Evolutionary conservation across 2,113 vertebrate genomes (phyloP), one percentile per base, ranked within the genome.

Genomic region (Gambusia affinis): DNA sequence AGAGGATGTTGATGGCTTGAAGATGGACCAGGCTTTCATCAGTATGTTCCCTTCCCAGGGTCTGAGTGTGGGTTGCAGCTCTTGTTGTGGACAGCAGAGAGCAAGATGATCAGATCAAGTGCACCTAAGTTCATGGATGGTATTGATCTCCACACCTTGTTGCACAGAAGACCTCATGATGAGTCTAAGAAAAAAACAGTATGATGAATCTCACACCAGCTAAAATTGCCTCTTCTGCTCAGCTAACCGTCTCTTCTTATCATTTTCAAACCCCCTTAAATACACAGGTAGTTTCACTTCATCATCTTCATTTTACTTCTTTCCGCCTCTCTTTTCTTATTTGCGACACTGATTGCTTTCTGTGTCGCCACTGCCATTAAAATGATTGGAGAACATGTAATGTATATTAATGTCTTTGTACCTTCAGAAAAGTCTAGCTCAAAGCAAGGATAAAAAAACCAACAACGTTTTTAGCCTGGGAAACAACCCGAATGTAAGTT

Each of bases 61-160:
- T 81, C 68, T 61, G 39, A 78, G 78, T 88, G 88, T 84, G 79
- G 80, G 89, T 90, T 75, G 39, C 82, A 79, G 87, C 87, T 73
- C 85, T 88, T 75, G 75, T 80, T 75, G 71, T 85, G 82, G 82
- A 72, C 80, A 84, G 74, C 82, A 37, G 35, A 61, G 76, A 79
- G 83, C 76, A 47, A 80, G 78, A 87, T 91, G 92, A 94, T 93
- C 87, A 91, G 91, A 89, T 80, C 87, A 87, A 85, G 87, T 83
- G 88, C 87, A 88, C 86, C 87, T 84, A 81, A 70, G 88, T 79
- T 86, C 91, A 92, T 92, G 89, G 91, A 92, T 79, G 87, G 88
- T 93, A 93, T 94, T 93, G 93, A 93, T 93, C 91, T 88, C 88
- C 90, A 86, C 91, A 89, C 83, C 85, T 87, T 90, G 91, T 93